These are phyloP conservation scores for Agonopterix arenella DNA, from an alignment of 2,888 invertebrate genomes.

Conservation along the genomic window DNA sequence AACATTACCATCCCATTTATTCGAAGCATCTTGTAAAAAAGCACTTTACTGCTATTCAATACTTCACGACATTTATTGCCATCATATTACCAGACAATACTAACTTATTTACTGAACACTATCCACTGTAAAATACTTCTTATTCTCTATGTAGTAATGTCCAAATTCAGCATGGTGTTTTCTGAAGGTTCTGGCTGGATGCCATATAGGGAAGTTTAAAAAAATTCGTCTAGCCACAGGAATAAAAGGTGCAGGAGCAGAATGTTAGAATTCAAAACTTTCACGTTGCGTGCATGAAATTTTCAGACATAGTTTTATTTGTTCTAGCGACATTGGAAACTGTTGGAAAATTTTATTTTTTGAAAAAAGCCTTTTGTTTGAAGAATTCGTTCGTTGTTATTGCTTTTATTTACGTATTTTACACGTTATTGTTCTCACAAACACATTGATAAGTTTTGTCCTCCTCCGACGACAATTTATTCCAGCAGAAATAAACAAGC, in stretches of 20 bases:
- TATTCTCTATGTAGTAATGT: background rate
- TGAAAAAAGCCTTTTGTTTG: constrained; percentile 1
- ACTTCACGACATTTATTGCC: constrained; percentile 52
- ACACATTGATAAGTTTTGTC: too few species aligned
- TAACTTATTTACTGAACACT: constrained; percentile 28
- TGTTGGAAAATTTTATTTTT: background rate
- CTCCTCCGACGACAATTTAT: too few species aligned
- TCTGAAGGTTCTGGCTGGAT: constrained; percentile 40
- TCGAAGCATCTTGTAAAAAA: constrained; percentile 14
- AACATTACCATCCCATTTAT: too few species aligned
- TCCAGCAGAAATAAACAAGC: too few species aligned
- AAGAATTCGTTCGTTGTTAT: background rate
- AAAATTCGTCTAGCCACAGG: constrained; percentile 30
- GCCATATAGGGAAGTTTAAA: constrained; percentile 34
- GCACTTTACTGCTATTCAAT: constrained; percentile 39
- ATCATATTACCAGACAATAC: constrained; percentile 63
- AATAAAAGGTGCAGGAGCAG: constrained; percentile 54
- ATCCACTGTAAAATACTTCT: background rate
- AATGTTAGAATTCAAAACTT: constrained; percentile 53
- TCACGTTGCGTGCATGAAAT: constrained; percentile 29
- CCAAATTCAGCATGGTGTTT: background rate
- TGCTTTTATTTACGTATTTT: background rate
- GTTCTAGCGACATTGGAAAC: constrained; percentile 18
- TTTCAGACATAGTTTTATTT: constrained; percentile 28
- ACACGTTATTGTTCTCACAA: too few species aligned